phyloP scores from a whole-genome alignment of 2,113 vertebrate genomes.

The Thoracochromis brauschi region DNA sequence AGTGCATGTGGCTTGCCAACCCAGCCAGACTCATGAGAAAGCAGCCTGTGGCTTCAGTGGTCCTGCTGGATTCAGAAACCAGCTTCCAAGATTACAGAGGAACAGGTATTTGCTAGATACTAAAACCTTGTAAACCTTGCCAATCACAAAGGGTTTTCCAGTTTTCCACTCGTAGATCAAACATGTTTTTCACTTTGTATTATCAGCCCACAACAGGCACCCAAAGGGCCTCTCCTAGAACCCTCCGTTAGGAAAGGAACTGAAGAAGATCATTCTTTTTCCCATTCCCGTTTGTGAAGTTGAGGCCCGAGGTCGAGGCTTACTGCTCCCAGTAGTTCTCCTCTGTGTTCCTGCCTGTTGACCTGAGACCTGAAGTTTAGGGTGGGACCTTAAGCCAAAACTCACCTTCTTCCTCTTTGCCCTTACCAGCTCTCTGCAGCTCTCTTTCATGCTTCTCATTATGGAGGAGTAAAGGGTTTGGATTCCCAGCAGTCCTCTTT shows the following conservation, averaged over 20 bases:
- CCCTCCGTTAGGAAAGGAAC: accelerated
- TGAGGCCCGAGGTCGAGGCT: neutral
- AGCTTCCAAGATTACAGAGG: neutral
- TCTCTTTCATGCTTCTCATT: neutral
- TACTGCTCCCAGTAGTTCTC: neutral
- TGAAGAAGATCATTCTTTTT: neutral
- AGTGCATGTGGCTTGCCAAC: neutral
- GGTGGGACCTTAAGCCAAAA: neutral
- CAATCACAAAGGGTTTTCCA: neutral
- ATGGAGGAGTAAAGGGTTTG: neutral
- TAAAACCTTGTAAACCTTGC: neutral
- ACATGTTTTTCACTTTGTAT: neutral
- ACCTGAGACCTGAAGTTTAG: neutral
- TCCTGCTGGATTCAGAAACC: neutral
- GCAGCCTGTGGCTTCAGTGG: neutral
- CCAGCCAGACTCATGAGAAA: neutral
- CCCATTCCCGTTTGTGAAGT: neutral
- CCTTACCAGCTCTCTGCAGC: neutral
- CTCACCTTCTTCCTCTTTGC: neutral
- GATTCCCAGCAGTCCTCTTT: neutral
- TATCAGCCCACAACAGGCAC: neutral
- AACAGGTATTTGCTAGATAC: neutral
- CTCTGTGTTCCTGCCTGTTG: neutral
- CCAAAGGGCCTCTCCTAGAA: neutral
- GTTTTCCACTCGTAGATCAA: neutral